Evolutionary conservation across 2,113 vertebrate species (phyloP).

Genomic region (Eptesicus fuscus): DNA sequence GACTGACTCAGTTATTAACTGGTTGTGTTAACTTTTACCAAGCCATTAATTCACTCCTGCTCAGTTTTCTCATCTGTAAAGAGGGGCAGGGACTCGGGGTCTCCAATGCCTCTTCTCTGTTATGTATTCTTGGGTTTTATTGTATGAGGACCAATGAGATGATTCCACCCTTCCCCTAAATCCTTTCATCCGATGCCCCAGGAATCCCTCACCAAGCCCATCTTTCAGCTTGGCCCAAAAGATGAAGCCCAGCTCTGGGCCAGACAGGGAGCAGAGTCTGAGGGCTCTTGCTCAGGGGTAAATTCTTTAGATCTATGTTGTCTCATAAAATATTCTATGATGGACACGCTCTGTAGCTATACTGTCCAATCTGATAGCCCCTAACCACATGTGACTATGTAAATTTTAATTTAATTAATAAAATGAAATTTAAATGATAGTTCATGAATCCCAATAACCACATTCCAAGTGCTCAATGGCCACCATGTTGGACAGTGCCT

Average conservation of each 20-base stretch:
- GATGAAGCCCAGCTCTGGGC: neutral
- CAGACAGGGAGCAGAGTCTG: neutral
- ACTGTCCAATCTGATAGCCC: neutral
- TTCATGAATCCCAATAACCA: neutral
- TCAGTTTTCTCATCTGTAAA: constrained; percentile 3
- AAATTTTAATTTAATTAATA: neutral
- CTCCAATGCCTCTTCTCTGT: neutral
- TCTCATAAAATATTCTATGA: neutral
- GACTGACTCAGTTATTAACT: neutral
- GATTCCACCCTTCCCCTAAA: neutral
- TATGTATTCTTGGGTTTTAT: neutral
- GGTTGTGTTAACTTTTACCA: neutral
- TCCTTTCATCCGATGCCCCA: neutral
- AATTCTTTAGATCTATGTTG: neutral
- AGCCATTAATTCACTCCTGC: neutral
- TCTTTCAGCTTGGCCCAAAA: neutral
- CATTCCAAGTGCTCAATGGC: neutral
- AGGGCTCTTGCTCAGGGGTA: neutral
- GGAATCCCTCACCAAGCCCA: neutral
- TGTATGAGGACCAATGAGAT: neutral
- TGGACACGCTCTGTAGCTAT: neutral
- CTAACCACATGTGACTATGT: neutral
- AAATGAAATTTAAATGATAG: neutral
- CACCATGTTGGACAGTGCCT: neutral
- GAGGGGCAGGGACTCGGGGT: neutral